Evolutionary conservation across 2,113 vertebrate species (phyloP).

Genomic region (Sigmodon hispidus): DNA sequence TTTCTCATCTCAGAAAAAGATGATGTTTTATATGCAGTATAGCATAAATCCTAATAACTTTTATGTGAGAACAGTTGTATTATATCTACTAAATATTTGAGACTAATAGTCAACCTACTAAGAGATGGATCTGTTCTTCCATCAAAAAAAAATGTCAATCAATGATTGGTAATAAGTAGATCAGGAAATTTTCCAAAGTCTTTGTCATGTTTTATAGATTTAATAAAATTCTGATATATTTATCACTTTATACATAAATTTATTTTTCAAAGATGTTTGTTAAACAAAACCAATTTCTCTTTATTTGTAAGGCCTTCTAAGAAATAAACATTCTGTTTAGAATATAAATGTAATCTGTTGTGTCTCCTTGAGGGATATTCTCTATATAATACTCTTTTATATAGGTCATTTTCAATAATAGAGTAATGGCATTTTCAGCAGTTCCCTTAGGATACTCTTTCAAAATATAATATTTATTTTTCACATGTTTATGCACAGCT

Average conservation of each 20-base stretch:
- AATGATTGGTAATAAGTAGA: background rate
- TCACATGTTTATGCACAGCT: conserved; percentile 36
- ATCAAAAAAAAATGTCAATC: background rate
- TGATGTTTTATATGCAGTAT: background rate
- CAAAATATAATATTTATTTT: conserved; percentile 56
- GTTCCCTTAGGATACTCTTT: conserved; percentile 64
- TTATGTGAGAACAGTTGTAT: background rate
- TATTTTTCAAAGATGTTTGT: conserved; percentile 1
- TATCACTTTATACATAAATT: conserved; percentile 38
- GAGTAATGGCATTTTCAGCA: conserved; percentile 66
- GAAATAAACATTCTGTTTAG: conserved; percentile 60
- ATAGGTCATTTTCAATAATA: conserved; percentile 68
- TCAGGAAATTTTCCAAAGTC: background rate
- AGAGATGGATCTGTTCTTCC: background rate
- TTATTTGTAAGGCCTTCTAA: conserved; percentile 57
- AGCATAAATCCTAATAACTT: background rate
- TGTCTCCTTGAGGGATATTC: conserved; percentile 22
- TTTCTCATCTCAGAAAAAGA: background rate
- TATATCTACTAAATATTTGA: background rate
- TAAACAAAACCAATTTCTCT: conserved; percentile 61
- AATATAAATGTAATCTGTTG: conserved; percentile 30
- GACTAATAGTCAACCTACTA: background rate
- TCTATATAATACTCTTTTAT: conserved; percentile 43
- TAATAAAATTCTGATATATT: conserved; percentile 35
- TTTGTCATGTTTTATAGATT: background rate